These are phyloP conservation scores for Mechanitis messenoides DNA, from an alignment of 2,888 invertebrate genomes.

Conservation along the genomic window DNA sequence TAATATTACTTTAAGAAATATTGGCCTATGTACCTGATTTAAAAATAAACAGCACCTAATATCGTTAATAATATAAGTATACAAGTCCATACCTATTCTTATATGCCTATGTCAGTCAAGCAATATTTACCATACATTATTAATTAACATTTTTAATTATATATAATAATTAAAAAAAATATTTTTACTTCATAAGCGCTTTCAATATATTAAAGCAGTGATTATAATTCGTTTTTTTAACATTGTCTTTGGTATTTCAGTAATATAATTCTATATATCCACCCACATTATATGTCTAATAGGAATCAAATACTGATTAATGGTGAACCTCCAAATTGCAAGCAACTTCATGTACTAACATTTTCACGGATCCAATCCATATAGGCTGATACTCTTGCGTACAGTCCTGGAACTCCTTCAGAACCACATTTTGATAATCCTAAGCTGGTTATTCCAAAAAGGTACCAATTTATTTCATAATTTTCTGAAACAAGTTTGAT, in stretches of 20 bases:
- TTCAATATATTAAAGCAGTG: too few relatives aligned
- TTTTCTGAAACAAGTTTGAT: slow-evolving; percentile 41
- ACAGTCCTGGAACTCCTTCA: slow-evolving; percentile 76
- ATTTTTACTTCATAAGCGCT: too few relatives aligned
- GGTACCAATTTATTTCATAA: slow-evolving; percentile 54
- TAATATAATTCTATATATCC: slow-evolving; percentile 28
- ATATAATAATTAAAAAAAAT: too few relatives aligned
- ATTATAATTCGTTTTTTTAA: neutral
- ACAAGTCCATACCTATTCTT: too few relatives aligned
- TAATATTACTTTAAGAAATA: too few relatives aligned
- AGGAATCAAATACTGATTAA: slow-evolving; percentile 10
- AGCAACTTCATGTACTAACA: slow-evolving; percentile 12
- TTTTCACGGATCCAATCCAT: slow-evolving; percentile 71
- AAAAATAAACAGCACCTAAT: too few relatives aligned
- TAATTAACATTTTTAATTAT: too few relatives aligned
- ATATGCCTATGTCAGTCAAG: too few relatives aligned
- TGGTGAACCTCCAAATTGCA: neutral
- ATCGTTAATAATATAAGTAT: too few relatives aligned
- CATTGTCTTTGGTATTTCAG: slow-evolving; percentile 2
- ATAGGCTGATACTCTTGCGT: slow-evolving; percentile 75
- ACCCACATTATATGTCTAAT: neutral
- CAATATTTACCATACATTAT: too few relatives aligned
- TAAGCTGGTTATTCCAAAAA: slow-evolving; percentile 68
- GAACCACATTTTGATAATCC: slow-evolving; percentile 39
- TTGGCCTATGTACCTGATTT: too few relatives aligned